Conservation (phyloP, 2,888 invertebrate species). For the Tricholauxania praeusta region DNA sequence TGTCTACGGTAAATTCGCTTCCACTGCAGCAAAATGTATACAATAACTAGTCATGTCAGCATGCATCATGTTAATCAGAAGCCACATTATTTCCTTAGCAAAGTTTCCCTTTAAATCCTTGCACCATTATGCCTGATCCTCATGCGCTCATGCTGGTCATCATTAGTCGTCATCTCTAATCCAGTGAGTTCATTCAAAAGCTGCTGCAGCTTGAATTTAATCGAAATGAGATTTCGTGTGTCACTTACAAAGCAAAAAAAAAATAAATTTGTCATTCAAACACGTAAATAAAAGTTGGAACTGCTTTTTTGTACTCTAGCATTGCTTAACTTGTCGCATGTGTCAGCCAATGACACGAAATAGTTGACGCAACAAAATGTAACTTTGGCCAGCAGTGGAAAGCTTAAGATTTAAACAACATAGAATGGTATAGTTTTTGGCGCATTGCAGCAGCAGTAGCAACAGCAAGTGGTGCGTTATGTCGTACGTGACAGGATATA, state of each 20-base stretch:
- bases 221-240: conserved; percentile 13
- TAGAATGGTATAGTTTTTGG: conserved; percentile 4
- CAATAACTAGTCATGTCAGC: too few species aligned
- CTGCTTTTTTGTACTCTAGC: not conserved
- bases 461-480: not conserved
- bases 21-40: too few species aligned
- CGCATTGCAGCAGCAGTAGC: conserved; percentile 21
- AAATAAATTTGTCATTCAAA: conserved; percentile 21
- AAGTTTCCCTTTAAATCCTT: not conserved
- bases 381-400: not conserved
- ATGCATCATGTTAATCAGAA: not conserved
- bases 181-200: conserved; percentile 7
- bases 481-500: conserved; percentile 19
- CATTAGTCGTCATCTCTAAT: conserved; percentile 22
- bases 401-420: not conserved
- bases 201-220: conserved; percentile 14
- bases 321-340: not conserved
- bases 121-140: too few species aligned
- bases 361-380: conserved; percentile 18
- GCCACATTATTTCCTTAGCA: not conserved
- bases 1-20: too few species aligned
- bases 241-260: conserved; percentile 7
- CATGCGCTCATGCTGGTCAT: not conserved
- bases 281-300: conserved; percentile 25
- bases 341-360: conserved; percentile 6